Base-by-base conservation (phyloP, 1,140 invertebrate genomes). In the Chironomus tepperi region DNA sequence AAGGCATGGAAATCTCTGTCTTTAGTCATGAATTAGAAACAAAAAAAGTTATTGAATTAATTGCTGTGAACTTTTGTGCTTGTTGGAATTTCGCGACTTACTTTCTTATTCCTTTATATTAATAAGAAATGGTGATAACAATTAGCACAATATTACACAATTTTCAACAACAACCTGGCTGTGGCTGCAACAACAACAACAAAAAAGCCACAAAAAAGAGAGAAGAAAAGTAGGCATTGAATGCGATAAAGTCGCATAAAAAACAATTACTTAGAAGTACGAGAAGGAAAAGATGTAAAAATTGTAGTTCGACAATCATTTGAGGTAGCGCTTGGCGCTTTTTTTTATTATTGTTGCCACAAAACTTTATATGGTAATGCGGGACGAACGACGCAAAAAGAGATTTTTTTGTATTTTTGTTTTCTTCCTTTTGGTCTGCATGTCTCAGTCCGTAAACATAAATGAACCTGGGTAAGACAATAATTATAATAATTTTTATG, bases 401-500 rank as follows among this genome's bases (percentile, higher is more conserved):
- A 57, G 47, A 57, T 57, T 57, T 57, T 47, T 47, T n/a, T 47
- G 43, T 47, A 15, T 8, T n/a, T n/a, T n/a, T 47, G 8, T 47
- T 9, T 15, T 57, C 12, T n/a, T 57, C 12, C 43, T 47, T 10
- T 57, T 57, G 47, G 24, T 34, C 47, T 57, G 47, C 9, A 57
- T 57, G 47, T 57, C 47, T 57, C 12, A 57, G n/a, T 8, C n/a
- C 12, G 47, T n/a, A 34, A n/a, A 34, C 24, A 34, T 34, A 34
- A 34, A 34, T 34, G 24, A 34, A 34, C 24, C 5, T 1, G 15
- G 47, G 7, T 15, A 57, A n/a, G n/a, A 57, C 47, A 57, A 57
- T 57, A 57, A 57, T 57, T 57, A 57, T 57, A 57, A 57, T 57
- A 57, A 57, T 57, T 57, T 57, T 57, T 57, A 57, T 57, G 47